Conservation (phyloP, 2,797 vertebrate genomes). For the Odontamblyopus rebecca region DNA sequence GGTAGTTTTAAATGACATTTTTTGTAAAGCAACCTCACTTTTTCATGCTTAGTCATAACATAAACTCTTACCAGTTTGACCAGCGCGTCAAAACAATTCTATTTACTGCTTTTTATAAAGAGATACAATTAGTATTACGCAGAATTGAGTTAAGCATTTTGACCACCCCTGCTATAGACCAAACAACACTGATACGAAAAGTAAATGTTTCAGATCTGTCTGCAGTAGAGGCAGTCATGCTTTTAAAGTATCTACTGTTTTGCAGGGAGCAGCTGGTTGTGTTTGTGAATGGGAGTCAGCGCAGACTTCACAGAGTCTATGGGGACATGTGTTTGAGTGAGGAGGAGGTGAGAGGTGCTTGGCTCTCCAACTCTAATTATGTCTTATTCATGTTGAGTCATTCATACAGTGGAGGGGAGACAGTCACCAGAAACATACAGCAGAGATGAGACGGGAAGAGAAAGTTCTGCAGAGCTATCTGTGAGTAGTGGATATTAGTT, state of each 20-base stretch:
- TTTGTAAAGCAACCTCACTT: no score
- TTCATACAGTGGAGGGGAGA: constrained; percentile 31
- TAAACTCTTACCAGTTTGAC: no score
- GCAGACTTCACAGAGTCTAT: constrained; percentile 37
- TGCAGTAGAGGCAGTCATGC: no score
- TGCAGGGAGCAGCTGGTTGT: constrained; percentile 52
- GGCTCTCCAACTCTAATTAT: constrained; percentile 17
- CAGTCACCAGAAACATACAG: constrained; percentile 14
- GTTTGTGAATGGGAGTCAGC: constrained; percentile 33
- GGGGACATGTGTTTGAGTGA: constrained; percentile 28
- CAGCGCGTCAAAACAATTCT: no score
- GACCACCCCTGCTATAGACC: background rate
- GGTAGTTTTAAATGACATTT: no score
- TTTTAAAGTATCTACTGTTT: background rate
- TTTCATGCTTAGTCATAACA: no score
- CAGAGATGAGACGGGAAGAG: background rate
- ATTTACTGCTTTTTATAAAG: no score
- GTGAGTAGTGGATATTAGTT: background rate
- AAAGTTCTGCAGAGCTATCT: no score
- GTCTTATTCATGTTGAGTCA: constrained; percentile 45
- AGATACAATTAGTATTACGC: no score
- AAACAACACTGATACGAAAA: background rate
- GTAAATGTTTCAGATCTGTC: no score
- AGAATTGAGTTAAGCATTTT: no score
- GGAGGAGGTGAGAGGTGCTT: constrained; percentile 31